Percentiles rank a stretch among this genome's conserved stretches.
phyloP scores from a whole-genome alignment of 2,113 vertebrate genomes.

The Podarcis raffonei region DNA sequence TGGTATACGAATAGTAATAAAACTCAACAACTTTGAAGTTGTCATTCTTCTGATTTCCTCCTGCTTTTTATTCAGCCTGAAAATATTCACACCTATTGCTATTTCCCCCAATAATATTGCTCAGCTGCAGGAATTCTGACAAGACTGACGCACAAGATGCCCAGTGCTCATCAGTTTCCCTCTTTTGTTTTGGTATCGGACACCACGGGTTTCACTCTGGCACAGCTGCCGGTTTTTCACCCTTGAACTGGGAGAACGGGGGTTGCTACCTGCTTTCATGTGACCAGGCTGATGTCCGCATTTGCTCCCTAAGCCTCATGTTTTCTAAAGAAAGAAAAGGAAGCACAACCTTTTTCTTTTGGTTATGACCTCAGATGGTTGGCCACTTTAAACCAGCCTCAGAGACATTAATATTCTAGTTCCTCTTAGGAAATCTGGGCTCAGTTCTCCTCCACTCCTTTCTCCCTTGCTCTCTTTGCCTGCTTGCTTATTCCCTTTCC shows the following conservation, averaged over 20 bases:
- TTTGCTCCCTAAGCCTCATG: background rate
- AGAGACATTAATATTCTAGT: background rate
- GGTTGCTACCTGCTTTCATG: background rate
- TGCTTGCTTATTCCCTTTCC: background rate
- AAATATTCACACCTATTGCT: background rate
- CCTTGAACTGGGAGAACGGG: background rate
- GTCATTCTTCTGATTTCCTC: background rate
- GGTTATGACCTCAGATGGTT: too few species aligned
- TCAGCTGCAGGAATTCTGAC: background rate
- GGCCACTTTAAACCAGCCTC: too few species aligned
- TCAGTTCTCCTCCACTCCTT: background rate
- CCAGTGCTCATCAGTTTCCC: background rate
- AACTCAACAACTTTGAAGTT: background rate
- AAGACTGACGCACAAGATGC: background rate
- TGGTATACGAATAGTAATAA: background rate
- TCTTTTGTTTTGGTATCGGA: background rate
- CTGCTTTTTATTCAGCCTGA: background rate
- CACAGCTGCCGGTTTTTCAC: background rate
- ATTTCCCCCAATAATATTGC: background rate
- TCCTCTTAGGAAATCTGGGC: background rate
- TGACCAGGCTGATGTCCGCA: too few species aligned
- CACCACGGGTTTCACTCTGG: background rate
- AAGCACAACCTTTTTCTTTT: background rate
- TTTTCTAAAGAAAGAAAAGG: background rate
- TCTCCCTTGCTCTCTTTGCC: too few species aligned